These are phyloP conservation scores for Agriopis aurantiaria DNA, from an alignment of 2,888 invertebrate species.

Conservation along the genomic window DNA sequence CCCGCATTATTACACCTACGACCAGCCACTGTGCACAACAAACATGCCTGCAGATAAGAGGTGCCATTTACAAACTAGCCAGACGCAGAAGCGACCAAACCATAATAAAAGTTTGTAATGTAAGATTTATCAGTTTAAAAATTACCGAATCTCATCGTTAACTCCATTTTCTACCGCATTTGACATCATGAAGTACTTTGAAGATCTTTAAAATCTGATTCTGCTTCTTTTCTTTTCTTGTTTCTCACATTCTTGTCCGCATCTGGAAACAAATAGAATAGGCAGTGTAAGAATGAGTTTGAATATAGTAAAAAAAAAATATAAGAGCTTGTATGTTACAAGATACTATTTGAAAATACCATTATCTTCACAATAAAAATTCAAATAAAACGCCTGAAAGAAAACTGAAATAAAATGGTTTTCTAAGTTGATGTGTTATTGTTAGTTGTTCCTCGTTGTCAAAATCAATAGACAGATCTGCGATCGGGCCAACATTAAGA, in stretches of 20 bases:
- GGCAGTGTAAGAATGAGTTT: not conserved
- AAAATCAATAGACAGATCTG: constrained; percentile 36
- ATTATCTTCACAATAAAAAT: constrained; percentile 13
- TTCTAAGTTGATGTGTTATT: not conserved
- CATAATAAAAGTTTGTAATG: too few species aligned
- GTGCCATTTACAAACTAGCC: too few species aligned
- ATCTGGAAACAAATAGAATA: constrained; percentile 59
- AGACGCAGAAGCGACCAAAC: too few species aligned
- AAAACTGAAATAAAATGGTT: not conserved
- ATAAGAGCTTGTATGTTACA: not conserved
- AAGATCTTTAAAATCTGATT: constrained; percentile 34
- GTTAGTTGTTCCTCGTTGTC: not conserved
- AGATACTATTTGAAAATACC: not conserved
- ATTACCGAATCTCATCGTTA: constrained; percentile 74
- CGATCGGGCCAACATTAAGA: constrained; percentile 29
- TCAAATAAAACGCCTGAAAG: constrained; percentile 43
- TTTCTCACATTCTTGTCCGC: constrained; percentile 63
- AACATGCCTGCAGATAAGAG: too few species aligned
- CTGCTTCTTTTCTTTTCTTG: constrained; percentile 43
- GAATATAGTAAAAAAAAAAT: not conserved
- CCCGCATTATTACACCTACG: too few species aligned
- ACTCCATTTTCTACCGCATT: constrained; percentile 73
- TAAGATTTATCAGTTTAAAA: not conserved
- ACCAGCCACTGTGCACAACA: too few species aligned
- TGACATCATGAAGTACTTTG: constrained; percentile 63